Conservation (phyloP, 2,888 invertebrate genomes). For the Volucella zonaria region DNA sequence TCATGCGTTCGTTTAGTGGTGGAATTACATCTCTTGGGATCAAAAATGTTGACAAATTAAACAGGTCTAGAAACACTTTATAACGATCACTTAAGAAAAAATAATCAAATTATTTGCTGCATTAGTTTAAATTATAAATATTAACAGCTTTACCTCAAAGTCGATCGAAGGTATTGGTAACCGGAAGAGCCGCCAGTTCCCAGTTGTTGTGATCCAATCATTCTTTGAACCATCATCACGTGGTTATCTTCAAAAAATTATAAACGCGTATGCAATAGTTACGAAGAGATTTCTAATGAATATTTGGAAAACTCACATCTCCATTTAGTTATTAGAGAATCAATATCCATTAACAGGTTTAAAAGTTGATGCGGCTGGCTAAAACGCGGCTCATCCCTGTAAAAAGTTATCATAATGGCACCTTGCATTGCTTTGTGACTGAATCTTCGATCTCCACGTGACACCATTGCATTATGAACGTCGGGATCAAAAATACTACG, state of each 20-base stretch:
- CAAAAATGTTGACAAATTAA: constrained; percentile 97
- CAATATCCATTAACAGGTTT: constrained; percentile 97
- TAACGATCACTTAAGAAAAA: constrained; percentile 93
- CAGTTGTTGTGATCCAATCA: constrained; percentile 97
- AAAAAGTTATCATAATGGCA: constrained; percentile 98
- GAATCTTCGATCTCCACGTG: constrained; percentile 89
- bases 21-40: constrained; percentile 96
- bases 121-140: not conserved
- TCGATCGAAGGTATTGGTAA: constrained; percentile 98
- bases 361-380: constrained; percentile 98
- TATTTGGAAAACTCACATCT: constrained; percentile 88
- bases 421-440: constrained; percentile 96
- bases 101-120: constrained; percentile 1
- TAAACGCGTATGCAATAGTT: not conserved
- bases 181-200: constrained; percentile 99
- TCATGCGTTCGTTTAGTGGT: constrained; percentile 91
- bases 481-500: constrained; percentile 94
- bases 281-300: constrained; percentile 9
- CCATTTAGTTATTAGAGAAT: constrained; percentile 99
- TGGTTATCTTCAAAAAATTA: constrained; percentile 91
- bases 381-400: constrained; percentile 98
- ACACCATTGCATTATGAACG: constrained; percentile 91
- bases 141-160: constrained; percentile 89
- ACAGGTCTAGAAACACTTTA: constrained; percentile 98
- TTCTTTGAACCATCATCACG: constrained; percentile 98